phyloP scores from a whole-genome alignment of 2,888 invertebrate genomes.

The Lordiphosa fenestrarum region DNA sequence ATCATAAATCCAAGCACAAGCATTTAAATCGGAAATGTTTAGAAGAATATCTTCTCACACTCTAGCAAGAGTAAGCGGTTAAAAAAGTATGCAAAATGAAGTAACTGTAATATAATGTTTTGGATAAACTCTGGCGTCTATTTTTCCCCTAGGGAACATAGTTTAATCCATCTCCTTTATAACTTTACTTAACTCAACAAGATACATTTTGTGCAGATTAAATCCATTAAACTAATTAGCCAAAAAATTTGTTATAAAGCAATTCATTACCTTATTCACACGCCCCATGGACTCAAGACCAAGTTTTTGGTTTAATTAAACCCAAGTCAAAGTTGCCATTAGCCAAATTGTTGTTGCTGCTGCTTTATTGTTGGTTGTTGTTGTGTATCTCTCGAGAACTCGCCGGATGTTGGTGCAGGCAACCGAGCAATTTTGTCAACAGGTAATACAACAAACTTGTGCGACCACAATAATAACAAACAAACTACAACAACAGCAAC shows the following conservation, averaged over 20 bases:
- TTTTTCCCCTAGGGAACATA: too few relatives aligned
- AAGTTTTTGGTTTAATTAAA: constrained; percentile 46
- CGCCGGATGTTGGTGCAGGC: constrained; percentile 57
- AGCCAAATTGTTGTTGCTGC: constrained; percentile 40
- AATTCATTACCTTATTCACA: constrained; percentile 34
- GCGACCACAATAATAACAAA: constrained; percentile 40
- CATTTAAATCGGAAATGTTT: too few relatives aligned
- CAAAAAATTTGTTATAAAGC: constrained; percentile 6
- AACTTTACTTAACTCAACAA: too few relatives aligned
- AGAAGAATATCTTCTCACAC: too few relatives aligned
- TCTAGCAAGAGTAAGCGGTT: too few relatives aligned
- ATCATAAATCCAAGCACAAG: too few relatives aligned
- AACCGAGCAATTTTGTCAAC: constrained; percentile 51
- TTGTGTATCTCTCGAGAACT: constrained; percentile 34
- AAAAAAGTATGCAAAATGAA: too few relatives aligned
- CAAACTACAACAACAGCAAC: constrained; percentile 18
- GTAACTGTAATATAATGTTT: too few relatives aligned
- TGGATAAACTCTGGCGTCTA: too few relatives aligned
- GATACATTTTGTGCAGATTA: too few relatives aligned
- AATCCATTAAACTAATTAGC: not conserved
- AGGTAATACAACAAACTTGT: constrained; percentile 67
- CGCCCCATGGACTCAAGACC: constrained; percentile 21
- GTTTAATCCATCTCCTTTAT: too few relatives aligned
- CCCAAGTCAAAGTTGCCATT: constrained; percentile 53
- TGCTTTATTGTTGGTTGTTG: constrained; percentile 4